A percentile compares a stretch with the other conserved stretches of the same genome.
These are phyloP conservation scores for Neoseiulus cucumeris DNA, from an alignment of 1,140 invertebrate genomes.

Conservation along the genomic window DNA sequence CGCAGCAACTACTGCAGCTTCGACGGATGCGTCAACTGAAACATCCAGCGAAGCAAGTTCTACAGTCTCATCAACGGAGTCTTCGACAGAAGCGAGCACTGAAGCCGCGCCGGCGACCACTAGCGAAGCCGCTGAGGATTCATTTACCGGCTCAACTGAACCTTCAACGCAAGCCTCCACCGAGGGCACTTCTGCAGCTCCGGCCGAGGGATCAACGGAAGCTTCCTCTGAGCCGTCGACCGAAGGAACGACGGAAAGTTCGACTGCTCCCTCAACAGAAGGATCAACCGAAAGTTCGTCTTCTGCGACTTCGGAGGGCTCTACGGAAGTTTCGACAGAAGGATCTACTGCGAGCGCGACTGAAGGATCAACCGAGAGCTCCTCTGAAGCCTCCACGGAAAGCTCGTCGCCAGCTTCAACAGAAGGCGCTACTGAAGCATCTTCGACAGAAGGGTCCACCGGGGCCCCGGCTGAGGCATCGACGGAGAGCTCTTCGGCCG, in stretches of 20 bases:
- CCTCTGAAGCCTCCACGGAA: slow-evolving; percentile 20
- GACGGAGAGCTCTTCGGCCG: slow-evolving; percentile 6
- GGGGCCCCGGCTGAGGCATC: neutral
- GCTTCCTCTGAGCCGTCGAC: neutral
- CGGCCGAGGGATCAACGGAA: neutral
- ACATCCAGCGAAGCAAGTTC: too few species aligned
- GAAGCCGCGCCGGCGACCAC: neutral
- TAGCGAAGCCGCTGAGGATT: neutral
- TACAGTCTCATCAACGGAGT: too few species aligned
- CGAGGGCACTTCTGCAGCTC: neutral
- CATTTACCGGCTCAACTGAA: neutral
- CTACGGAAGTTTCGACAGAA: neutral
- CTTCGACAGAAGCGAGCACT: neutral
- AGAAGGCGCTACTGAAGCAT: slow-evolving; percentile 1
- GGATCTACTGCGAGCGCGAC: neutral
- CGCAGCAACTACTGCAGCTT: too few species aligned
- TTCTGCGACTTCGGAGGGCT: neutral
- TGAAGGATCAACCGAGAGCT: neutral
- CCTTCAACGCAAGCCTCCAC: neutral
- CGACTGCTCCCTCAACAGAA: slow-evolving; percentile 12
- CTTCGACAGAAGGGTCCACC: slow-evolving; percentile 11
- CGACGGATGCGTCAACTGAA: too few species aligned
- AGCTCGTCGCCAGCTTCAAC: slow-evolving; percentile 14
- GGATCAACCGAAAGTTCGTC: slow-evolving; percentile 19
- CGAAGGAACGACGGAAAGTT: neutral